These are phyloP conservation scores for Acrocephalus arundinaceus DNA, from an alignment of 2,113 vertebrate genomes.

Conservation along the genomic window DNA sequence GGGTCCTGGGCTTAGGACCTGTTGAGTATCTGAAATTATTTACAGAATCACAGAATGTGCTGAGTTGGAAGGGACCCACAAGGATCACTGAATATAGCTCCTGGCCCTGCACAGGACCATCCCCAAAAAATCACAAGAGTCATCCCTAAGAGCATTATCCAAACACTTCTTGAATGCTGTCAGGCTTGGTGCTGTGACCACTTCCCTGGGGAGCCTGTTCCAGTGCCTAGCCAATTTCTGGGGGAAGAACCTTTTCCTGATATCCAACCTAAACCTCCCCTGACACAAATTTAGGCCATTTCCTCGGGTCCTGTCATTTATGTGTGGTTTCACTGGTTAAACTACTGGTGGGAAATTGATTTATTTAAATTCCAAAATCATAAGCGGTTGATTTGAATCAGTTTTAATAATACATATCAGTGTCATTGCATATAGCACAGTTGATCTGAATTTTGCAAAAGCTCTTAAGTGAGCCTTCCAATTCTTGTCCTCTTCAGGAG, in stretches of 20 bases:
- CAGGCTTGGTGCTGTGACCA: not conserved
- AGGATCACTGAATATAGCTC: not conserved
- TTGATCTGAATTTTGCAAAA: not conserved
- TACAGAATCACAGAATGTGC: not conserved
- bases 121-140: not conserved
- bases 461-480: not conserved
- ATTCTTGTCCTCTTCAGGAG: not conserved
- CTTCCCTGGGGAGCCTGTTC: not conserved
- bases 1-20: not conserved
- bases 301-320: accelerated
- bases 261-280: not conserved
- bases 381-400: not conserved
- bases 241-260: not conserved
- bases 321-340: not conserved
- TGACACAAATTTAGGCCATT: not conserved
- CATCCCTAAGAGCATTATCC: not conserved
- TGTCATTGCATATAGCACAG: accelerated
- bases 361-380: not conserved
- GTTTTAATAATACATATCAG: not conserved
- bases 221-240: not conserved
- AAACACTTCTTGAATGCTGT: not conserved
- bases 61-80: not conserved
- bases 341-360: not conserved
- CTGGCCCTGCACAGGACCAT: not conserved
- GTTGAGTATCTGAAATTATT: not conserved